Conservation (phyloP, 2,113 vertebrate genomes). For the Syngnathus typhle region DNA sequence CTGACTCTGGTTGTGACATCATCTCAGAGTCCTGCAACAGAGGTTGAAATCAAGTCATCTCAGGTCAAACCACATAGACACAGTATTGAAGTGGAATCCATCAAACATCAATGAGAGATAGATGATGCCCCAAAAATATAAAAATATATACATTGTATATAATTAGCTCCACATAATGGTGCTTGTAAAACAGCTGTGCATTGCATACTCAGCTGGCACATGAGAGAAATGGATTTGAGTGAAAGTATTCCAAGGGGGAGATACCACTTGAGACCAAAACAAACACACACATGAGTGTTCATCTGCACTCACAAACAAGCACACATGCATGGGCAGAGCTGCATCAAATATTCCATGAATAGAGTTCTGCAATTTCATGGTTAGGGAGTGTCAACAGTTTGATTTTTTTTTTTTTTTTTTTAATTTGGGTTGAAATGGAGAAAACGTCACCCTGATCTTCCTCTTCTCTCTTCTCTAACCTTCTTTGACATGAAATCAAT, state of each 20-base stretch:
- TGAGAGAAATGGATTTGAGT: slow-evolving; percentile 44
- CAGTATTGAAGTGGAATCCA: no score
- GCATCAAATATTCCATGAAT: slow-evolving; percentile 46
- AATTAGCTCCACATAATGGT: neutral
- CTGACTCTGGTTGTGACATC: slow-evolving; percentile 66
- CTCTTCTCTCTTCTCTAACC: neutral
- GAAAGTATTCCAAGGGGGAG: slow-evolving; percentile 52
- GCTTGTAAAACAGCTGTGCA: slow-evolving; percentile 11
- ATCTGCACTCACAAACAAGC: neutral
- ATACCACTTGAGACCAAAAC: slow-evolving; percentile 27
- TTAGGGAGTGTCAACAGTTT: slow-evolving; percentile 6
- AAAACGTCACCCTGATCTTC: neutral
- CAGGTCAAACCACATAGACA: neutral
- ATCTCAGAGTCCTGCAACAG: slow-evolving; percentile 57
- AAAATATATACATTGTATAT: no score
- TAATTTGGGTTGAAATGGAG: neutral
- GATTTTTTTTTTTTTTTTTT: no score
- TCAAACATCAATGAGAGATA: no score
- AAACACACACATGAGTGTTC: slow-evolving; percentile 9
- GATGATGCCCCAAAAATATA: no score
- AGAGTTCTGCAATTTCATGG: slow-evolving; percentile 34
- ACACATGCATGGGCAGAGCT: slow-evolving; percentile 11
- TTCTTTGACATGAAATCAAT: neutral
- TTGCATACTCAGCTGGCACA: slow-evolving; percentile 39
- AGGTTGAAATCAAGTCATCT: neutral